Base-by-base conservation (phyloP, 2,113 vertebrate species). In the Tautogolabrus adspersus region DNA sequence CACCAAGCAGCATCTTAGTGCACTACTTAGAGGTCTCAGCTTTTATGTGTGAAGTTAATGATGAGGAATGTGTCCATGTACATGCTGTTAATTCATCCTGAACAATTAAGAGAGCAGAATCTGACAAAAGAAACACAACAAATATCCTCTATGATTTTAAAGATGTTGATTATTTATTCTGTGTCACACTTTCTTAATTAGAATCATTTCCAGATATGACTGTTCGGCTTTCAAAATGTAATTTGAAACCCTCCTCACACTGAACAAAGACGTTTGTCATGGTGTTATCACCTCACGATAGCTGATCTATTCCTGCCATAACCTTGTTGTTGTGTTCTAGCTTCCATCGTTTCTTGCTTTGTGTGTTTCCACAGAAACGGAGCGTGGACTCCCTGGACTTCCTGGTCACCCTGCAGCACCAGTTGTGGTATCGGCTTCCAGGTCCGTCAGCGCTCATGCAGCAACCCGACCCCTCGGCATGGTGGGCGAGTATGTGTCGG, bases 361-460 rank as follows among this genome's bases (percentile, higher is more conserved):
- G 15, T 82, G 11, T 68, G 59, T 90, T 51, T 81, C 75, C 59
- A 65, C 87, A 99, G 98, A 93, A 98, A 98, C 49, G 98, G 98
- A 61, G 98, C 97, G 21, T 99, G 98, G 98, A 98, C 98, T 3
- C 97, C 97, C 0, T 99, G 98, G 98, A 97, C 98, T 8, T 91
- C 94, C 30, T 99, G 98, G 98, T 97, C 97, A 15, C 95, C 95
- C 59, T 99, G 98, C 94, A 99, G 97, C 91, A 99, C 98, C 69
- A 97, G 95, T 77, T 99, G 98, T 42, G 97, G 97, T 59, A 98
- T 99, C 46, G 98, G 98, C 88, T 99, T 99, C 92, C 98, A 98
- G 93, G 97, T 98, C 66, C 97, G 98, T 0, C 98, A 99, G 79
- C 96, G 98, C 3, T 97, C 97, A 77, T 99, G 98, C 93, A 99